Evolutionary conservation across 2,113 vertebrate species (phyloP).

Genomic region (Crotalus tigris): DNA sequence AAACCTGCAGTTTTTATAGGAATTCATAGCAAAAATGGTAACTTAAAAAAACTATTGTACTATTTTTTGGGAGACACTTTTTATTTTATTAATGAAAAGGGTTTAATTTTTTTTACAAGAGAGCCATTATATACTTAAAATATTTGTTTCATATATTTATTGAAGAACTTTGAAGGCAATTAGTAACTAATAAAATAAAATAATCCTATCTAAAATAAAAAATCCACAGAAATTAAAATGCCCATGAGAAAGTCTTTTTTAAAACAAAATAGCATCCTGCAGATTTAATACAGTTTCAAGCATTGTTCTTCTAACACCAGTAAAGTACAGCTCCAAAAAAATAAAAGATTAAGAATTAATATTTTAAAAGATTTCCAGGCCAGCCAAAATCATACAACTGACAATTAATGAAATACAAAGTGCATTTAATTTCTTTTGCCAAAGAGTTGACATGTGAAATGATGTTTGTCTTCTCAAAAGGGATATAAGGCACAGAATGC

Average conservation of each 20-base stretch:
- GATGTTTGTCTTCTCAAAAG: constrained; percentile 26
- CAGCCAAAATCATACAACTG: neutral
- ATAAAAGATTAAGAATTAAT: neutral
- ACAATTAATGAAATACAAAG: neutral
- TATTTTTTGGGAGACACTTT: neutral
- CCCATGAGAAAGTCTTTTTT: no score
- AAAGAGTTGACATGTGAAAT: constrained; percentile 5
- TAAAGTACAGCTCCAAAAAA: neutral
- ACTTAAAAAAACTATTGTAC: neutral
- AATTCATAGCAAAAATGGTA: neutral
- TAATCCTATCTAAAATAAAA: neutral
- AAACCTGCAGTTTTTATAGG: neutral
- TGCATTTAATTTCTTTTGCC: neutral
- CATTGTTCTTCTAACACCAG: neutral
- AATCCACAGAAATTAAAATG: neutral
- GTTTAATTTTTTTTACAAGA: neutral
- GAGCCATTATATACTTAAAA: neutral
- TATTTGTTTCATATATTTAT: neutral
- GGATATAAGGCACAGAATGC: neutral
- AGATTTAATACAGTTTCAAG: neutral
- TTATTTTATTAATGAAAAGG: neutral
- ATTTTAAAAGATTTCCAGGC: neutral
- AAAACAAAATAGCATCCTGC: neutral
- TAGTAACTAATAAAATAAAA: neutral
- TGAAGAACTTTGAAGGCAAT: neutral